Evolutionary conservation across 2,888 invertebrate species (phyloP).

Genomic region (Geophilus truncorum): DNA sequence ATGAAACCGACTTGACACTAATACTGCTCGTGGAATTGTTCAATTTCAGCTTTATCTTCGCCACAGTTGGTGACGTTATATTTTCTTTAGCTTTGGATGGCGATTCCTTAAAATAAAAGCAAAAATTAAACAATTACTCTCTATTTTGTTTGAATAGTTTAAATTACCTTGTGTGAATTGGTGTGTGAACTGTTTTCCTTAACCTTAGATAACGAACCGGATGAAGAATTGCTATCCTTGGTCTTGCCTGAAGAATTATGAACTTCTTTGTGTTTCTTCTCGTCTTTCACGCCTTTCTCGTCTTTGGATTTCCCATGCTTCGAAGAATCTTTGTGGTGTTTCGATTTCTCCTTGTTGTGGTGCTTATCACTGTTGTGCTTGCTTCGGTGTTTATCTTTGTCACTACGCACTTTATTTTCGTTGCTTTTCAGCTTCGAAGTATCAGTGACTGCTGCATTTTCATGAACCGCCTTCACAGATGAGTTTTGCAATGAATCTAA

Average conservation of each 20-base stretch:
- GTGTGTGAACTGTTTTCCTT: constrained; percentile 25
- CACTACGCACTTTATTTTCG: constrained; percentile 41
- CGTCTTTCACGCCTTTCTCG: background rate
- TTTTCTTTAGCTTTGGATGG: background rate
- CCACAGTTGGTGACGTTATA: background rate
- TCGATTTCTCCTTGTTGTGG: background rate
- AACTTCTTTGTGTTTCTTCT: constrained; percentile 28
- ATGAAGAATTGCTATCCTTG: constrained; percentile 53
- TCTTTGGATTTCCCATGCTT: constrained; percentile 12
- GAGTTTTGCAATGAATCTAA: background rate
- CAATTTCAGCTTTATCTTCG: background rate
- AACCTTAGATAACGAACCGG: background rate
- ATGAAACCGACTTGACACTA: background rate
- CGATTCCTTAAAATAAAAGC: constrained; percentile 36
- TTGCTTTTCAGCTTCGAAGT: constrained; percentile 42
- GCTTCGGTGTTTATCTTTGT: constrained; percentile 35
- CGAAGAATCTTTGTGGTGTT: background rate
- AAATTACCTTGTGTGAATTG: constrained; percentile 32
- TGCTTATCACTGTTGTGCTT: constrained; percentile 18
- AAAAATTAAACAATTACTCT: background rate
- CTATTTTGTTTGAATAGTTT: constrained; percentile 41
- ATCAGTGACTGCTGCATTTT: background rate
- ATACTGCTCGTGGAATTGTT: constrained; percentile 12
- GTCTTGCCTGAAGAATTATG: constrained; percentile 49
- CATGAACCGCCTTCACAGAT: background rate